phyloP scores from a whole-genome alignment of 2,888 invertebrate genomes.

The Acleris laterana region DNA sequence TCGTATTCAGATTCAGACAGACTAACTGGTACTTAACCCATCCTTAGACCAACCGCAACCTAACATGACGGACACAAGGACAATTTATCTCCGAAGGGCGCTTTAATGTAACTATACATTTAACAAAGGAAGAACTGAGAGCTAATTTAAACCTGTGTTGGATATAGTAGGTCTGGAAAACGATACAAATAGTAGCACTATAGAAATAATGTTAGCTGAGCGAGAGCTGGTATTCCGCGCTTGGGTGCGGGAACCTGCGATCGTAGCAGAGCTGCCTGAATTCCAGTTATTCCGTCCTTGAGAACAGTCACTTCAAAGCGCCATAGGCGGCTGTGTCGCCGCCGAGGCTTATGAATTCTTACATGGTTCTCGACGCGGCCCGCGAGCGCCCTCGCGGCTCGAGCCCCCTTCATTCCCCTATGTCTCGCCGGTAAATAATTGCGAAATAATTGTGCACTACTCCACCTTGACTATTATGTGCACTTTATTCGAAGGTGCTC shows the following conservation, averaged over 20 bases:
- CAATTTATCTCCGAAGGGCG: too few relatives aligned
- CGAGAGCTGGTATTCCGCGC: conserved; percentile 8
- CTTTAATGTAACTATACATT: too few relatives aligned
- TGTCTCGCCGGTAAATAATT: conserved; percentile 79
- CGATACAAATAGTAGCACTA: too few relatives aligned
- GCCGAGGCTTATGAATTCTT: conserved; percentile 58
- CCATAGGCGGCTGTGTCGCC: conserved; percentile 18
- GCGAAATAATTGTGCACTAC: conserved; percentile 65
- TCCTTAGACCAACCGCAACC: too few relatives aligned
- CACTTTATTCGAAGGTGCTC: conserved; percentile 70
- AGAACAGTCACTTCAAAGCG: conserved; percentile 35
- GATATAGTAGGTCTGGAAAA: too few relatives aligned
- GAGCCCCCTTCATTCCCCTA: conserved; percentile 76
- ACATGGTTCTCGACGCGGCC: conserved; percentile 60
- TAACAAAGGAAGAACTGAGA: too few relatives aligned
- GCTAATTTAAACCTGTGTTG: too few relatives aligned
- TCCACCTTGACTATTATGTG: conserved; percentile 75
- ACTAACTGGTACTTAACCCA: too few relatives aligned
- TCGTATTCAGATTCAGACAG: too few relatives aligned
- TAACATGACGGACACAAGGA: too few relatives aligned
- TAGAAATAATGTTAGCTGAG: conserved; percentile 13
- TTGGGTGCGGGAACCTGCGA: background rate
- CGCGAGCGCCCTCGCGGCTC: conserved; percentile 60
- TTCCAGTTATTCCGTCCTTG: conserved; percentile 31
- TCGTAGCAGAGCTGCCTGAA: conserved; percentile 13